A percentile compares a stretch with the other conserved stretches of the same genome.
phyloP scores from a whole-genome alignment of 2,888 invertebrate genomes.

The Pandemis corylana region DNA sequence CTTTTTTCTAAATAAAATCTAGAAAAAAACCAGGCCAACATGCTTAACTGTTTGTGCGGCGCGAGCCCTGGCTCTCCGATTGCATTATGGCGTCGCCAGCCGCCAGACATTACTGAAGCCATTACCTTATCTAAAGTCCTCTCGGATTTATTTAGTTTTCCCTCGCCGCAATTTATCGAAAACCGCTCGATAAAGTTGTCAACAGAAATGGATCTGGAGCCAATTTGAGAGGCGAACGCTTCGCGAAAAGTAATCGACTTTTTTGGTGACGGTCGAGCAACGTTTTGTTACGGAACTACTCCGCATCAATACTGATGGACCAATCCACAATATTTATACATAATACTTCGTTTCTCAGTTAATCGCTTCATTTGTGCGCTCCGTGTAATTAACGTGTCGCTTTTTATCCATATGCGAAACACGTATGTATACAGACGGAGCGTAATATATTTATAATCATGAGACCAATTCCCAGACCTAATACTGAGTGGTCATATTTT shows the following conservation, averaged over 20 bases:
- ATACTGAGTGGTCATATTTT: too few species aligned
- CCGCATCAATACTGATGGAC: neutral
- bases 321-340: neutral
- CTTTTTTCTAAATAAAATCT: constrained; percentile 41
- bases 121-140: constrained; percentile 85
- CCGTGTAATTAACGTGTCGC: too few species aligned
- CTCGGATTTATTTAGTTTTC: constrained; percentile 85
- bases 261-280: constrained; percentile 61
- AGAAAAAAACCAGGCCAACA: constrained; percentile 48
- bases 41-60: constrained; percentile 58
- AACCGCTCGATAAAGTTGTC: constrained; percentile 85
- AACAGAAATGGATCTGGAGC: constrained; percentile 83
- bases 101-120: constrained; percentile 82
- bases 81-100: constrained; percentile 80
- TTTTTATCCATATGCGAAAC: too few species aligned
- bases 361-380: too few species aligned
- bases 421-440: too few species aligned
- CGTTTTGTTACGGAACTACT: constrained; percentile 41
- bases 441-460: too few species aligned
- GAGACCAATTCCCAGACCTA: too few species aligned
- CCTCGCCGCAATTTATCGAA: constrained; percentile 84
- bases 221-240: constrained; percentile 78
- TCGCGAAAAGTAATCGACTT: constrained; percentile 72
- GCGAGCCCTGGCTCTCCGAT: constrained; percentile 74
- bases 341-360: neutral